A percentile compares a stretch with the other conserved stretches of the same genome.
phyloP scores from a whole-genome alignment of 2,113 vertebrate species.

The Potamarius usumacintae region DNA sequence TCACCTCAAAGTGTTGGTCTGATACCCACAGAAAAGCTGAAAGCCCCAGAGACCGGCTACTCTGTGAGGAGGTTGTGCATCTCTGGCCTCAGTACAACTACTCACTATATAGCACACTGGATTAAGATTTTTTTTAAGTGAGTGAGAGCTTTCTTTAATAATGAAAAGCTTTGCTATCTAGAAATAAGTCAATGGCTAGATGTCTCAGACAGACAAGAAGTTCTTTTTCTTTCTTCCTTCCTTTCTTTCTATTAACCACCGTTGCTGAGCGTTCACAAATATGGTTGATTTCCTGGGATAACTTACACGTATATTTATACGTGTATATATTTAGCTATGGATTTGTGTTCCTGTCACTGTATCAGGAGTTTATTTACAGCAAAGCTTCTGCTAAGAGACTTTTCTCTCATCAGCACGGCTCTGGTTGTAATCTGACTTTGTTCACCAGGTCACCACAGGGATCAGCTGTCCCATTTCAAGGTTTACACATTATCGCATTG shows the following conservation, averaged over 20 bases:
- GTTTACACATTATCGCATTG: slow-evolving; percentile 62
- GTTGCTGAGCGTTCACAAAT: not conserved
- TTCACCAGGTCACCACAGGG: slow-evolving; percentile 42
- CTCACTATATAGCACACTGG: not conserved
- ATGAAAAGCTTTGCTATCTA: not conserved
- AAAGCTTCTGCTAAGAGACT: not conserved
- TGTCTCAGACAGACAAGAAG: not conserved
- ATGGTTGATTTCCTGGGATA: not conserved
- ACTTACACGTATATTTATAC: not conserved
- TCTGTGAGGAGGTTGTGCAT: slow-evolving; percentile 13
- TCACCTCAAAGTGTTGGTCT: slow-evolving; percentile 23
- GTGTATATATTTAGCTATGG: not conserved
- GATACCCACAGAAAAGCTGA: slow-evolving; percentile 31
- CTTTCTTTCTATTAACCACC: not conserved
- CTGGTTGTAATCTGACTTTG: slow-evolving; percentile 33
- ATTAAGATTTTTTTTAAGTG: not conserved
- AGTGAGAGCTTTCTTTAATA: not conserved
- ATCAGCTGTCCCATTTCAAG: slow-evolving; percentile 57
- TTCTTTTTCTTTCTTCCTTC: not conserved
- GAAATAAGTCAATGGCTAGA: not conserved
- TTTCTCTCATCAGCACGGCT: slow-evolving; percentile 10
- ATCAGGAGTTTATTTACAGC: not conserved
- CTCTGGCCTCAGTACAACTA: not conserved
- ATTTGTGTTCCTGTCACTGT: slow-evolving; percentile 11
- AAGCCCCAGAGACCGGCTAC: slow-evolving; percentile 13